These are phyloP conservation scores for Diarsia dahlii DNA, from an alignment of 2,888 invertebrate species.

Conservation along the genomic window DNA sequence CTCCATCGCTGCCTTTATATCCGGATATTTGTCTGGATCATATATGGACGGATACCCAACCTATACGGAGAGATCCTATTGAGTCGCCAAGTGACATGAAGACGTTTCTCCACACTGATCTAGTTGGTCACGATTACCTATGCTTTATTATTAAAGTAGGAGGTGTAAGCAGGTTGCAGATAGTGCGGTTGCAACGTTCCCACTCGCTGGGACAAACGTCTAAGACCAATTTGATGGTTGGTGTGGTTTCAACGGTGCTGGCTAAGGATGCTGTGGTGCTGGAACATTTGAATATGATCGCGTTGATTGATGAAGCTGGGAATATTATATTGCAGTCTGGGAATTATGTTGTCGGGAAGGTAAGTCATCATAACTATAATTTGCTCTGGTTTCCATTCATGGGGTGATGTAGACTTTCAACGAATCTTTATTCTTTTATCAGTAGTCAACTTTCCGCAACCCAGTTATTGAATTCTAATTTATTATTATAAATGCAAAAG, in stretches of 20 bases:
- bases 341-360: slow-evolving; percentile 94
- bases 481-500: too few species aligned
- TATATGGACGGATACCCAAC: slow-evolving; percentile 95
- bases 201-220: slow-evolving; percentile 85
- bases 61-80: slow-evolving; percentile 79
- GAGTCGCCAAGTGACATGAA: slow-evolving; percentile 87
- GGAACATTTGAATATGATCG: slow-evolving; percentile 95
- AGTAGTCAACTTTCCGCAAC: too few species aligned
- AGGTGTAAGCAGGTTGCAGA: slow-evolving; percentile 90
- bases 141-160: slow-evolving; percentile 92
- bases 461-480: too few species aligned
- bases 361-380: slow-evolving; percentile 55
- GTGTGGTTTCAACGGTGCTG: slow-evolving; percentile 92
- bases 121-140: slow-evolving; percentile 95
- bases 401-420: too few species aligned
- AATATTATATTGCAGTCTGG: slow-evolving; percentile 96
- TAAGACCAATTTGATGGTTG: slow-evolving; percentile 93
- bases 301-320: slow-evolving; percentile 95
- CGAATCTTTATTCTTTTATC: background rate
- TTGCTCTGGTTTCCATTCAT: too few species aligned
- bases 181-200: slow-evolving; percentile 92
- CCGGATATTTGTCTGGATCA: slow-evolving; percentile 97
- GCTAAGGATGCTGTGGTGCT: slow-evolving; percentile 96
- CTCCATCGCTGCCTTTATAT: slow-evolving; percentile 93
- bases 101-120: slow-evolving; percentile 96